Conservation (phyloP, 2,113 vertebrate genomes). For the Crotophaga sulcirostris region DNA sequence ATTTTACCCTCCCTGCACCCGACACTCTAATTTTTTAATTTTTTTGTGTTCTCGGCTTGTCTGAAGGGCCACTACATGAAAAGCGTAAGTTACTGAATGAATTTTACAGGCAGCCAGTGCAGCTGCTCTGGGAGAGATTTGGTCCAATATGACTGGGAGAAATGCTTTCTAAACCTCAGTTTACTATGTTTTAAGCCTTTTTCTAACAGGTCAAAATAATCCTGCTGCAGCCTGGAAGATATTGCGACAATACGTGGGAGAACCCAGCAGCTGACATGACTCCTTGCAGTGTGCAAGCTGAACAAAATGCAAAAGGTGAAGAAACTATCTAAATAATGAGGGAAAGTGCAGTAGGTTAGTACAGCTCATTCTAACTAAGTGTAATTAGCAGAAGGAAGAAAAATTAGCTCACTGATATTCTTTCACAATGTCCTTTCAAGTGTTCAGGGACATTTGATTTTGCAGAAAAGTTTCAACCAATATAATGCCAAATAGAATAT, state of each 20-base stretch:
- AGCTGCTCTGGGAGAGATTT: background rate
- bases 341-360: constrained; percentile 38
- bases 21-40: background rate
- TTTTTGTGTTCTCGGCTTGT: background rate
- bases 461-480: background rate
- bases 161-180: background rate
- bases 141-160: background rate
- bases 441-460: background rate
- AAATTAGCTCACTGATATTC: background rate
- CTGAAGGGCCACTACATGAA: background rate
- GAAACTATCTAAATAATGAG: constrained; percentile 28
- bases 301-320: background rate
- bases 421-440: constrained; percentile 24
- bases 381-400: constrained; percentile 46
- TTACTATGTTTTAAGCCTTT: background rate
- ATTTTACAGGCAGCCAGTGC: background rate
- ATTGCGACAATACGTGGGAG: background rate
- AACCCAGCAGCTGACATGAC: background rate
- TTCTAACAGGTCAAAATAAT: background rate
- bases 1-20: background rate
- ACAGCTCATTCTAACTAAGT: constrained; percentile 29
- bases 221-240: background rate
- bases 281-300: background rate
- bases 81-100: background rate
- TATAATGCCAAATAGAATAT: constrained; percentile 10